These are phyloP conservation scores for Phania funesta DNA, from an alignment of 2,888 invertebrate species.

Conservation along the genomic window DNA sequence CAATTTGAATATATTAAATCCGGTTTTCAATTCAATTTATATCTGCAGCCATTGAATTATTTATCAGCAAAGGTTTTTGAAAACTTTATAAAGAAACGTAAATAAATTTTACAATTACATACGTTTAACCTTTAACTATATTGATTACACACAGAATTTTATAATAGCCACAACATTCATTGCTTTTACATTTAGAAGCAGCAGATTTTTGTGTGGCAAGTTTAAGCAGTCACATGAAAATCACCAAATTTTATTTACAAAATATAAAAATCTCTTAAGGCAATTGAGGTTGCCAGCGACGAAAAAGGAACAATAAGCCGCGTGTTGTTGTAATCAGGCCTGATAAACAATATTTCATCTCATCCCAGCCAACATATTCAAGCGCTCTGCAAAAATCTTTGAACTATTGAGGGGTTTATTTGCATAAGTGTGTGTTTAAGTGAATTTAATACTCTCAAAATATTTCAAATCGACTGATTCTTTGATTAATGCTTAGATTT, in stretches of 20 bases:
- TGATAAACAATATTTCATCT: too few species aligned
- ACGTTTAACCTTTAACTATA: conserved; percentile 10
- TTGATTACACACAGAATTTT: conserved; percentile 33
- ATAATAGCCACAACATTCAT: conserved; percentile 7
- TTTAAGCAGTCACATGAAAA: too few species aligned
- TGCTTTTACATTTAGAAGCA: neutral
- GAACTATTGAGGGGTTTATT: too few species aligned
- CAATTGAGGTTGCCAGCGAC: conserved; percentile 33
- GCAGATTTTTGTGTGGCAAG: too few species aligned
- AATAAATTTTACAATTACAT: neutral
- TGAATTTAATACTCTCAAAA: too few species aligned
- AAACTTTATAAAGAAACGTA: neutral
- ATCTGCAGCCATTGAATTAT: neutral
- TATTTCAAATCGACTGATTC: too few species aligned
- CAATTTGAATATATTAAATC: neutral
- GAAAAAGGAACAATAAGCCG: neutral
- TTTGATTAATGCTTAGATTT: too few species aligned
- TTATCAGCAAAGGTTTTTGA: neutral
- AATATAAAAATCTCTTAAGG: conserved; percentile 39
- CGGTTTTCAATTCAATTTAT: neutral
- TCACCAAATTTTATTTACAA: conserved; percentile 31
- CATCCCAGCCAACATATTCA: too few species aligned
- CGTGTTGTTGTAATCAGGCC: too few species aligned
- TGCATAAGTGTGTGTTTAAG: too few species aligned
- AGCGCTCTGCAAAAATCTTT: too few species aligned